Evolutionary conservation across 2,113 vertebrate species (phyloP), one percentile per base, ranked within the genome.

Genomic region (Falco punctatus): DNA sequence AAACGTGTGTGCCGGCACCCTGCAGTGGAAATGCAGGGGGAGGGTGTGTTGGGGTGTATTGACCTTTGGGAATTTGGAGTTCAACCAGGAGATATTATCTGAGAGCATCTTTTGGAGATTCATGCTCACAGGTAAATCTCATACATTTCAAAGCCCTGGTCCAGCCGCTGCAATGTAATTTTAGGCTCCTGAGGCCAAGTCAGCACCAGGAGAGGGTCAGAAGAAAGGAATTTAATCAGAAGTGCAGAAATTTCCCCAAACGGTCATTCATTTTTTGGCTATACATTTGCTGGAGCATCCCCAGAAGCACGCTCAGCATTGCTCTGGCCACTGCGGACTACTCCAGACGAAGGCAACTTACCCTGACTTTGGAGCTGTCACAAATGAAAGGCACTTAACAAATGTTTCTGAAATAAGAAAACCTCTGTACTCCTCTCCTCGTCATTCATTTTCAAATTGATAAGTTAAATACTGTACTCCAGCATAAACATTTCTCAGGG

Each of bases 401-500:
- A 94, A 95, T 81, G 91, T 66, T 82, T 77, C 71, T 82, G 95
- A 89, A 95, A 88, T 55, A 94, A 92, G 89, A 88, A 95, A 95
- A 73, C 78, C 94, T 95, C 96, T 62, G 79, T 86, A 18, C 85
- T 90, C 54, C 26, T 83, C 80, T 94, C 67, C 81, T 90, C 18
- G 51, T 88, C 93, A 92, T 94, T 94, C 84, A 83, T 73, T 95
- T 96, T 91, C 84, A 94, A 70, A 94, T 87, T 96, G 91, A 86
- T 96, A 90, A 92, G 91, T 95, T 95, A 97, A 97, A 96, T 95
- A 97, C 94, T 78, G 92, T 89, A 85, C 86, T 95, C 81, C 84
- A 95, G 91, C 94, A 96, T 88, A 97, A 97, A 97, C 91, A 97
- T 96, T 95, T 95, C 94, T 92, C 89, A 89, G 96, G 94, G 95